Evolutionary conservation across 2,113 vertebrate genomes (phyloP), one percentile per base, ranked within the genome.

Genomic region (Mirza zaza): DNA sequence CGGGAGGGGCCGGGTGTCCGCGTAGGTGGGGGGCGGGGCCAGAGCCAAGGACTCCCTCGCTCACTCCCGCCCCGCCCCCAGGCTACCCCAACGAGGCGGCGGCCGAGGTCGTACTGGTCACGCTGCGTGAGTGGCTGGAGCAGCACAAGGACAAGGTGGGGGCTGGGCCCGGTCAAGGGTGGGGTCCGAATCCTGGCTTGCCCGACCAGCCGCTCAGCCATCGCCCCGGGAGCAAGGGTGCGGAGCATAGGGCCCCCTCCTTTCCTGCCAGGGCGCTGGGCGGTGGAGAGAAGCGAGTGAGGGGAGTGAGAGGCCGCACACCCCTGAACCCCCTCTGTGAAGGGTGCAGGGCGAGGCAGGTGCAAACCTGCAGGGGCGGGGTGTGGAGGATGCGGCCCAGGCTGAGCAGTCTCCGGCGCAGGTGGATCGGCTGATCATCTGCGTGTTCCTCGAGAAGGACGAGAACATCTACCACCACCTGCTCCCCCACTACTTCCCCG

Each of bases 401-500:
- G 75, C 97, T 97, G 65, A 97, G n/a, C 87, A 27, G 18, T 52
- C 70, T 57, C 82, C 36, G 61, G 3, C 6, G 2, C 95, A 98
- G 98, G 98, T 98, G 70, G 98, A 98, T 4, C 97, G 98, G 27
- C 91, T 98, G 15, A 50, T 98, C 85, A 79, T 98, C 97, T 98
- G 98, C 2, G 98, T 98, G 90, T 98, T 98, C 83, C 96, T 98
- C 63, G 98, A 98, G 81, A 97, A 98, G 83, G 98, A 98, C 0
- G 98, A 98, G 29, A 45, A 5, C 59, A 97, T 98, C 81, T 98
- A 98, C 97, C 97, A 77, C 32, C 90, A 95, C 11, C 97, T 91
- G 76, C 90, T 98, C 27, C 98, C 98, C 12, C 55, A 90, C 63
- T 98, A 98, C 87, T 98, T 98, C 94, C 98, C 98, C 0, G 77